phyloP scores from a whole-genome alignment of 1,140 invertebrate genomes.

The Colletes gigas region DNA sequence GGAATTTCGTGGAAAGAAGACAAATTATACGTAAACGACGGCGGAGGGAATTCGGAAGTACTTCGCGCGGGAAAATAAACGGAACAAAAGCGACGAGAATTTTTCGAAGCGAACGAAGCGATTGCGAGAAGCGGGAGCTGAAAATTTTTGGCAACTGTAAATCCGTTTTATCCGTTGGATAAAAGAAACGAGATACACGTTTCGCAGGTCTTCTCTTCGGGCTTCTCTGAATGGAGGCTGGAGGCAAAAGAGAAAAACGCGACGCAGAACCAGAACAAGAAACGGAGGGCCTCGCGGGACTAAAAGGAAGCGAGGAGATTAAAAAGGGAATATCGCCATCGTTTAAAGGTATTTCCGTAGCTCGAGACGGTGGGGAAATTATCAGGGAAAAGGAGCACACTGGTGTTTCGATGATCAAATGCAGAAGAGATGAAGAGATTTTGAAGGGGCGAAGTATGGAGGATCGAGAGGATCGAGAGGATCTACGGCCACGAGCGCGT shows the following conservation, averaged over 20 bases:
- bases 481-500: neutral
- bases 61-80: too few species aligned
- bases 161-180: neutral
- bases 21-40: too few species aligned
- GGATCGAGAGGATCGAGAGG: neutral
- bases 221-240: constrained; percentile 19
- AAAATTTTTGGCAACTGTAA: neutral
- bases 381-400: neutral
- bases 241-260: neutral
- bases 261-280: neutral
- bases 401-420: too few species aligned
- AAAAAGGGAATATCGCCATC: constrained; percentile 24
- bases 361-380: constrained; percentile 2
- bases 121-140: neutral
- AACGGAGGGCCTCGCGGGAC: neutral
- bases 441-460: too few species aligned
- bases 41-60: too few species aligned
- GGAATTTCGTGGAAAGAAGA: neutral
- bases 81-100: too few species aligned
- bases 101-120: too few species aligned
- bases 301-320: constrained; percentile 15
- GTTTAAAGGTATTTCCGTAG: neutral
- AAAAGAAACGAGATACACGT: neutral
- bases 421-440: too few species aligned
- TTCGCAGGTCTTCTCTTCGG: neutral